These are phyloP conservation scores for Drosophila sordidapex DNA, from an alignment of 2,888 invertebrate species.

Conservation along the genomic window DNA sequence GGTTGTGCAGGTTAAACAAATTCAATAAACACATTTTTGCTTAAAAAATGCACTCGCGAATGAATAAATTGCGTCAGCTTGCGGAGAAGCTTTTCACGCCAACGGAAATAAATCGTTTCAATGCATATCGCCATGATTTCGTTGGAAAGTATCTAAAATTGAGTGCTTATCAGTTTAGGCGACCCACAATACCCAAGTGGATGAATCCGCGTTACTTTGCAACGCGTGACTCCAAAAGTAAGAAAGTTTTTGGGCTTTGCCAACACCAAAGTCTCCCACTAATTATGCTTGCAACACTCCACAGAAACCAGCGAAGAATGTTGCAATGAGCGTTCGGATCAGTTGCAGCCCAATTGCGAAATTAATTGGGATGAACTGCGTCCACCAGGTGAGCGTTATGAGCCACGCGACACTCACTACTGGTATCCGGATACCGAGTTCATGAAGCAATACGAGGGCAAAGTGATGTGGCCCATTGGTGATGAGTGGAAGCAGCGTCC, in stretches of 20 bases:
- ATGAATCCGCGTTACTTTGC: constrained; percentile 43
- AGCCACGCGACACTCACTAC: constrained; percentile 42
- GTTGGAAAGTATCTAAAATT: constrained; percentile 41
- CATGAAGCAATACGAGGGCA: constrained; percentile 86
- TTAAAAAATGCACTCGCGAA: constrained; percentile 26
- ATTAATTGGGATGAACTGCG: constrained; percentile 21
- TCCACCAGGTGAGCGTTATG: constrained; percentile 38
- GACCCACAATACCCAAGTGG: constrained; percentile 39
- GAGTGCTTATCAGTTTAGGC: constrained; percentile 30
- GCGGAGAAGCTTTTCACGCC: constrained; percentile 62
- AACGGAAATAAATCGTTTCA: constrained; percentile 56
- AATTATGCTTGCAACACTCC: too few relatives aligned
- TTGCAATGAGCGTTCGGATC: neutral
- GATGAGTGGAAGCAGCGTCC: constrained; percentile 83
- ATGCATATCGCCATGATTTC: constrained; percentile 36
- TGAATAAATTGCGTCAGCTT: constrained; percentile 51
- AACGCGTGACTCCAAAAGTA: constrained; percentile 27
- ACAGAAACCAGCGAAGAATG: constrained; percentile 30
- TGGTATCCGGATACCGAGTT: constrained; percentile 89
- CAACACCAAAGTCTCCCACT: fast-evolving
- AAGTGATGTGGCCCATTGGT: constrained; percentile 86
- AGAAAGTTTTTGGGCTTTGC: neutral
- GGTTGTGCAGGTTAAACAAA: neutral
- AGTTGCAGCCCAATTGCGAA: constrained; percentile 18
- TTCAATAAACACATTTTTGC: neutral